Evolutionary conservation across 2,888 invertebrate species (phyloP).

Genomic region (Lasioglossum villosulum): DNA sequence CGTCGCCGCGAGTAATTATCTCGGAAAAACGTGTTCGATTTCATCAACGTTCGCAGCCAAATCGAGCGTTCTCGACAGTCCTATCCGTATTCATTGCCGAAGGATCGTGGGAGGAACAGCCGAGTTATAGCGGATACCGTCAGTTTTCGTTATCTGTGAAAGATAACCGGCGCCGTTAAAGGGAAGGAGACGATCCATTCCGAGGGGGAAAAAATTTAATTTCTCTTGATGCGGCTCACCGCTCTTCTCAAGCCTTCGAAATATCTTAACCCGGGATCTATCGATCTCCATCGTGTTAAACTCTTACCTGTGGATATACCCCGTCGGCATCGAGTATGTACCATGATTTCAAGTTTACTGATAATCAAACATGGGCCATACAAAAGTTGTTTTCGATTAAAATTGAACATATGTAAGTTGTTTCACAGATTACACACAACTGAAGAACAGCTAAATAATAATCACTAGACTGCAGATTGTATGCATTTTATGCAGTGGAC

Average conservation of each 20-base stretch:
- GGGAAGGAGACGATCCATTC: constrained; percentile 54
- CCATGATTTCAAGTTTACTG: neutral
- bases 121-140: constrained; percentile 78
- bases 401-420: neutral
- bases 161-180: constrained; percentile 67
- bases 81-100: constrained; percentile 49
- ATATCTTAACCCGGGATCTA: constrained; percentile 15
- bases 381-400: neutral
- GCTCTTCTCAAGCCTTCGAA: constrained; percentile 40
- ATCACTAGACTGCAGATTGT: no score
- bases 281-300: neutral
- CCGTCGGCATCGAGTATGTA: neutral
- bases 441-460: neutral
- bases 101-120: constrained; percentile 57
- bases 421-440: neutral
- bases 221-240: constrained; percentile 61
- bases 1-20: constrained; percentile 15
- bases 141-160: constrained; percentile 77
- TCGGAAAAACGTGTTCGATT: constrained; percentile 41
- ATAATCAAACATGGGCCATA: neutral
- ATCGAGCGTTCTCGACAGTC: constrained; percentile 35
- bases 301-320: neutral
- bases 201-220: constrained; percentile 74
- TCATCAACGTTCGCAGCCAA: constrained; percentile 20
- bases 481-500: no score